phyloP scores from a whole-genome alignment of 2,797 vertebrate genomes.

The Otolemur crassicaudatus region DNA sequence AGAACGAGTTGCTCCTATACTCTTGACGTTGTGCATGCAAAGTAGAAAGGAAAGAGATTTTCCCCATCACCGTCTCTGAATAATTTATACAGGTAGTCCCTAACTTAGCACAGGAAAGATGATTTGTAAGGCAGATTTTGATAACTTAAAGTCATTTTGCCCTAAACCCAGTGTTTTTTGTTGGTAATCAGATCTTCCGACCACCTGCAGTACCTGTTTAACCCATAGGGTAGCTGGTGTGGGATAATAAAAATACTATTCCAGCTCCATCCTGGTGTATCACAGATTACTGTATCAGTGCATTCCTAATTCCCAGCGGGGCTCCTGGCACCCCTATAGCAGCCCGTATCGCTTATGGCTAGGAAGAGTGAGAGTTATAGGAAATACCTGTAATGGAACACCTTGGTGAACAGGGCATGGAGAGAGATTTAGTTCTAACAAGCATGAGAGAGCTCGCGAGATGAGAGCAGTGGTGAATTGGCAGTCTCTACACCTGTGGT shows the following conservation, averaged over 20 bases:
- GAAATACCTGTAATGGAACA: too few relatives aligned
- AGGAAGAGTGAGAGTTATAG: too few relatives aligned
- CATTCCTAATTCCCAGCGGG: not conserved
- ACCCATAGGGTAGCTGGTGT: not conserved
- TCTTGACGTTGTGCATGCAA: conserved; percentile 24
- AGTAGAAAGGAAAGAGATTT: not conserved
- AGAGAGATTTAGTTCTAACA: too few relatives aligned
- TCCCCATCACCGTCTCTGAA: not conserved
- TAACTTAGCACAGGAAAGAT: conserved; percentile 19
- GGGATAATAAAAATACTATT: not conserved
- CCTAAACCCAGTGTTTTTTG: not conserved
- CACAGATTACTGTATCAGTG: not conserved
- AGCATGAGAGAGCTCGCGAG: too few relatives aligned
- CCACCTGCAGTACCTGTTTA: not conserved
- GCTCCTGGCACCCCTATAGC: not conserved
- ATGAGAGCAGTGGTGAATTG: too few relatives aligned
- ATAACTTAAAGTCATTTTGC: conserved; percentile 48
- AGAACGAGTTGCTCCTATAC: conserved; percentile 21
- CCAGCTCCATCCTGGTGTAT: not conserved
- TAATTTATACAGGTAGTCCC: not conserved
- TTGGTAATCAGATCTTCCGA: not conserved
- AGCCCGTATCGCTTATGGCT: too few relatives aligned
- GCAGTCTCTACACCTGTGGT: too few relatives aligned
- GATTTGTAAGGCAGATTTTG: conserved; percentile 48
- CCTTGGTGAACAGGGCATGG: too few relatives aligned